phyloP scores from a whole-genome alignment of 2,113 vertebrate genomes.

The Glareola pratincola region DNA sequence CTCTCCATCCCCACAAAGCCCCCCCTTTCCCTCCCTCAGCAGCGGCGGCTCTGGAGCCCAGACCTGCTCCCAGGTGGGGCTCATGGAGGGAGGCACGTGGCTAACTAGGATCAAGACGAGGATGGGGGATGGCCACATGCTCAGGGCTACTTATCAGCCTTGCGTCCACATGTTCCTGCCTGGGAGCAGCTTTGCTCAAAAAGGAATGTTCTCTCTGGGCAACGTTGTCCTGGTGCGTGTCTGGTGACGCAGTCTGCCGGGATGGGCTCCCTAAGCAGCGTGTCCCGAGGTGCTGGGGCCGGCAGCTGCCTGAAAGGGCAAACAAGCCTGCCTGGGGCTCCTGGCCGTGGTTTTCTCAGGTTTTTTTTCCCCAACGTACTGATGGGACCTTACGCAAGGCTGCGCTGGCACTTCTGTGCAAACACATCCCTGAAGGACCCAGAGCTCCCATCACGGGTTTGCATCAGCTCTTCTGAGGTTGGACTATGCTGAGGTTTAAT shows the following conservation, averaged over 20 bases:
- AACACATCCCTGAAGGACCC: neutral
- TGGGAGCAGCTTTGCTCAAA: neutral
- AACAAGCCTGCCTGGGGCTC: neutral
- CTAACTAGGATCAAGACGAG: neutral
- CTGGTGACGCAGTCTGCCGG: rapidly evolving
- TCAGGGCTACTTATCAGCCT: neutral
- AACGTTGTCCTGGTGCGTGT: rapidly evolving
- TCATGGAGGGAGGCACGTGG: neutral
- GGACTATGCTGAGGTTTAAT: neutral
- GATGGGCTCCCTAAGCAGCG: neutral
- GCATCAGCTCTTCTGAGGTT: neutral
- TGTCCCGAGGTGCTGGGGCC: neutral
- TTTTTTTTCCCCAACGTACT: rapidly evolving
- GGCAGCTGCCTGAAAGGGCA: neutral
- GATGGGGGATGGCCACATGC: rapidly evolving
- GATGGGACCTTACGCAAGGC: neutral
- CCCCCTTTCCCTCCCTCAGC: rapidly evolving
- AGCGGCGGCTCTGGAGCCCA: neutral
- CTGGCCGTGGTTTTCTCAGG: rapidly evolving
- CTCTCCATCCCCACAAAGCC: neutral
- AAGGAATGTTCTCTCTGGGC: rapidly evolving
- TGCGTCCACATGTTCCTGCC: rapidly evolving
- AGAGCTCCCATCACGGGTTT: neutral
- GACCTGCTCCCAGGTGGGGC: neutral
- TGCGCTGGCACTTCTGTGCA: rapidly evolving